Percentiles rank a stretch among this genome's conserved stretches.
Conservation (phyloP, 2,797 vertebrate genomes). For the Xiphophorus birchmanni region DNA sequence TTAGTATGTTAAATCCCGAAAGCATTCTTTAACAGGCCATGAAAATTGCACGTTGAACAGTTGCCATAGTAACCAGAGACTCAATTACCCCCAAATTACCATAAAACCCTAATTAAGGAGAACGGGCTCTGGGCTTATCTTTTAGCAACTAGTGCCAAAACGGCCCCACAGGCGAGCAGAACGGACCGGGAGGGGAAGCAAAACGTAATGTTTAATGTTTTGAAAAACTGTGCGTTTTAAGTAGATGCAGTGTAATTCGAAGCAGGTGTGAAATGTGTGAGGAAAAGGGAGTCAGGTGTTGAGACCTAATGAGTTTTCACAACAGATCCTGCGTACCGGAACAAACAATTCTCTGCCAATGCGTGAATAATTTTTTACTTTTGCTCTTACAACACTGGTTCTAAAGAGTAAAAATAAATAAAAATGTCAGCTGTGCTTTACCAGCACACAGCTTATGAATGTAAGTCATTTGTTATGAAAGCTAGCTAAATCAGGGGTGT, state of each 20-base stretch:
- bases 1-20: slow-evolving; percentile 60
- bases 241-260: background rate
- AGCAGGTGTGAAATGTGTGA: slow-evolving; percentile 1
- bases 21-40: slow-evolving; percentile 62
- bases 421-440: background rate
- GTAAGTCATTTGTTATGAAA: too few species aligned
- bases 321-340: background rate
- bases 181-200: slow-evolving; percentile 43
- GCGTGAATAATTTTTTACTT: background rate
- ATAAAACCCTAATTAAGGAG: slow-evolving; percentile 72
- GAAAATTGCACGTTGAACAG: slow-evolving; percentile 59
- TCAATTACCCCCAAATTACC: slow-evolving; percentile 70
- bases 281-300: background rate
- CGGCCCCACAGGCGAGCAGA: slow-evolving; percentile 53
- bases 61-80: slow-evolving; percentile 63
- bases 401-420: background rate
- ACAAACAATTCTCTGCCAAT: background rate
- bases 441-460: background rate
- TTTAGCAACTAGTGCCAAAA: slow-evolving; percentile 55
- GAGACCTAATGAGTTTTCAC: background rate
- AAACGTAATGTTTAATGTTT: slow-evolving; percentile 19
- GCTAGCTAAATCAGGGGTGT: background rate
- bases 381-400: background rate
- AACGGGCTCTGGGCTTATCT: slow-evolving; percentile 54
- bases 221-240: slow-evolving; percentile 13